A percentile compares a stretch with the other conserved stretches of the same genome.
Evolutionary conservation across 2,888 invertebrate genomes (phyloP).

Genomic region (Agonopterix subpropinquella): DNA sequence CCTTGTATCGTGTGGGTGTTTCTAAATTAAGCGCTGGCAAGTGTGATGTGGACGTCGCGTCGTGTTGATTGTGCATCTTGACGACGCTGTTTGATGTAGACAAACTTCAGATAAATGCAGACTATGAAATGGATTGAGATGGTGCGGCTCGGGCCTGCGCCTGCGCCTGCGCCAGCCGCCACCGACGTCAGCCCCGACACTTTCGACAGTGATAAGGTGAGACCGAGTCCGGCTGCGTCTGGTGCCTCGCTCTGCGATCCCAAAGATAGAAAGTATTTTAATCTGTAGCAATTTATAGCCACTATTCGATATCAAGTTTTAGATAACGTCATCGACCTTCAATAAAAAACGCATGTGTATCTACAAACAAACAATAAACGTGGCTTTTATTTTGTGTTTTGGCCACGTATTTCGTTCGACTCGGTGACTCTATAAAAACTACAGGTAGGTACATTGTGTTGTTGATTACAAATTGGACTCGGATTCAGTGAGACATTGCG

Average conservation of each 20-base stretch:
- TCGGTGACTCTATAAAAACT: too few species aligned
- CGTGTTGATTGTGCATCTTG: slow-evolving; percentile 34
- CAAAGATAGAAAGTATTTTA: neutral
- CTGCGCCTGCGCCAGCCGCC: slow-evolving; percentile 18
- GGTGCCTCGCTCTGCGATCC: slow-evolving; percentile 18
- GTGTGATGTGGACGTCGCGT: slow-evolving; percentile 42
- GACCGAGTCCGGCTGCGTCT: slow-evolving; percentile 14
- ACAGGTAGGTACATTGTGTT: too few species aligned
- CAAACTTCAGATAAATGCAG: slow-evolving; percentile 42
- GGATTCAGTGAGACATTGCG: too few species aligned
- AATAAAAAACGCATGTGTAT: neutral
- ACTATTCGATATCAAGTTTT: neutral
- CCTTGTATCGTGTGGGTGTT: slow-evolving; percentile 59
- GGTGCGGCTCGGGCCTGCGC: slow-evolving; percentile 55
- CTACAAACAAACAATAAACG: too few species aligned
- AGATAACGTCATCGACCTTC: slow-evolving; percentile 3
- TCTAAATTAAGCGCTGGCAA: slow-evolving; percentile 53
- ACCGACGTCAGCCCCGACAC: slow-evolving; percentile 39
- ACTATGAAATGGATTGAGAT: slow-evolving; percentile 69
- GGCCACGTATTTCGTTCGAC: too few species aligned
- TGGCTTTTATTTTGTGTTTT: too few species aligned
- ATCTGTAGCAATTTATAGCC: neutral
- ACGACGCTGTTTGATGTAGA: neutral
- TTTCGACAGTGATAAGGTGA: slow-evolving; percentile 63
- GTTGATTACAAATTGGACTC: too few species aligned